Base-by-base conservation (phyloP, 2,797 vertebrate genomes). In the Danio albolineatus region DNA sequence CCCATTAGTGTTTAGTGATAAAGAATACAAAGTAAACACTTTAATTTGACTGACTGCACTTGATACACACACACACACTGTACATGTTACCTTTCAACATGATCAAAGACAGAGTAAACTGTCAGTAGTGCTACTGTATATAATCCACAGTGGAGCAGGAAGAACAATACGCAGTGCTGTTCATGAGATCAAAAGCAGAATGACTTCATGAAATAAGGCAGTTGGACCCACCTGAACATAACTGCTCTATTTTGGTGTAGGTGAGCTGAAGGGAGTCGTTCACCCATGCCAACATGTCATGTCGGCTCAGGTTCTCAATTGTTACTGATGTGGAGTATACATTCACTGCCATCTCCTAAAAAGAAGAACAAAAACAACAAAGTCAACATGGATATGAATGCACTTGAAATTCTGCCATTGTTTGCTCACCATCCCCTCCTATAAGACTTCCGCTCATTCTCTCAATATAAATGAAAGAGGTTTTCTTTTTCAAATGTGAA, bases 281-380 rank as follows among this genome's bases (percentile, higher is more conserved):
- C 92, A 99, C 95, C 98, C 98, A 99, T 0, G 97, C 96, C 84
- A 99, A 92, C 96, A 99, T 98, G 87, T 99, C 98, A 93, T 99
- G 98, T 85, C 98, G 94, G 90, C 97, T 98, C 91, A 99, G 94
- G 93, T 99, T 99, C 90, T 99, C 97, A 72, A 95, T 97, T 89
- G 97, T 98, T 92, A 98, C 96, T 10, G 97, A 99, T 1, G 98
- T 98, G 84, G 97, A 95, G 87, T 98, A 95, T 90, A 99, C 97
- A 93, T 99, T 98, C 92, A 98, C 97, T 88, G 98, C 98, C 98
- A 99, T 99, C 89, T 94, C 95, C 93, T 91, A 92, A 76, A 83
- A 82, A 83, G 83, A 83, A 4, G 73, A 10, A 82, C 21, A 44
- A 56, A 67, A 51, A 53, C 13, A 44, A 60, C 38, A 73, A 73